Conservation (phyloP, 2,113 vertebrate genomes). For the pig (Sus scrofa) region T2T-Sscrofa CM000812.6:197481001-197481500, state of each 20-base stretch:
- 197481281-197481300: constrained; percentile 28
- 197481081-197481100: no score
- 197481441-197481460: constrained; percentile 61
- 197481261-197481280: neutral
- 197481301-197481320: constrained; percentile 42
- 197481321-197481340: constrained; percentile 22
- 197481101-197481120: no score
- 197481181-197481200: no score
- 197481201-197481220: constrained; percentile 38
- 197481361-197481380: neutral
- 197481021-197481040: no score
- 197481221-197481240: neutral
- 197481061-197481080: no score
- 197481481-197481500: constrained; percentile 42
- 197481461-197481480: constrained; percentile 20
- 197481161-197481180: no score
- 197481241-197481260: constrained; percentile 24
- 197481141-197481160: no score
- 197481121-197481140: no score
- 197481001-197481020: no score
- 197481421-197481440: neutral
- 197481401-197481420: constrained; percentile 24
- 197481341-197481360: neutral
- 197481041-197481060: no score
- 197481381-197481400: neutral